Base-by-base conservation (phyloP, 2,113 vertebrate species). In the Syrrhaptes paradoxus region DNA sequence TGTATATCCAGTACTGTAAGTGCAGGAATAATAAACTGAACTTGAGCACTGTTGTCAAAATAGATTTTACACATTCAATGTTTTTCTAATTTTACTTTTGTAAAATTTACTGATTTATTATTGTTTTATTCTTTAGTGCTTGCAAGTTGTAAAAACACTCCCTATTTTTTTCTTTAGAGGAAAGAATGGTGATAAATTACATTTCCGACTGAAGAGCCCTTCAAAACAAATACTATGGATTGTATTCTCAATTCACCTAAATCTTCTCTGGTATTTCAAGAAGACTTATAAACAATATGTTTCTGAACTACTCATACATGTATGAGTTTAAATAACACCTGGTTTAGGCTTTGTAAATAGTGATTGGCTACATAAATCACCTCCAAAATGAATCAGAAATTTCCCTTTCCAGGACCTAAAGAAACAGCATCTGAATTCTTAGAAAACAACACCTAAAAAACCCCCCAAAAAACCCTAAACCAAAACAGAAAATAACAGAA, bases 401-500 rank as follows among this genome's bases (percentile, higher is more conserved):
- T 82, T 79, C 28, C 4, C 2, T 67, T 80, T 89, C 51, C 48
- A 19, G 17, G 15, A 7, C 63, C 29, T 85, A 32, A 72, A 46
- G 34, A 79, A 57, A 73, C 38, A 3, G 0, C 10, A 7, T 25
- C 28, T 61, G 13, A 67, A 51, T 71, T 89, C 28, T 34, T 87
- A 43, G 57, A 51, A 73, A 84, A 63, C 10, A 48, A 22, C 18
- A 31, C 7, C 34, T 21, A 20, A 73, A 26, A 21, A 45, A 72
- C 4, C 6, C 5, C 10, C 10, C 6, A 57, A 19, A 52, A 8
- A 26, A 7, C 4, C 18, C 26, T 5, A 20, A 18, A 3, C 2
- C 6, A 52, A 73, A 55, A 12, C 45, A 49, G n/a, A 66, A 20
- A 14, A 19, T 9, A 68, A 17, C 4, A 28, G 18, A 51, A 58